These are phyloP conservation scores for Slavum lentiscoides DNA, from an alignment of 2,888 invertebrate species.

Conservation along the genomic window DNA sequence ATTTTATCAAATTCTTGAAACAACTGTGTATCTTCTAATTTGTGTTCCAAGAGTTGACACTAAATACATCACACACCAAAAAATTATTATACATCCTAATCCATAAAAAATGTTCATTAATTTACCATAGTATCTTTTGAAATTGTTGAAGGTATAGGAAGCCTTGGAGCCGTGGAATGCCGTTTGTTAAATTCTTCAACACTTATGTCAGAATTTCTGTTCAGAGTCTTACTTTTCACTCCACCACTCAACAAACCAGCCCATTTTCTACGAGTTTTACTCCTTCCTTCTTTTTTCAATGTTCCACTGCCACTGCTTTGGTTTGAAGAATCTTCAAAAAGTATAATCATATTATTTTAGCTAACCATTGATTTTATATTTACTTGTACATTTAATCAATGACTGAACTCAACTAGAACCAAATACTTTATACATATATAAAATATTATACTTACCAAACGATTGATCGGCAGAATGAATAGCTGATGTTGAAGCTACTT, in stretches of 20 bases:
- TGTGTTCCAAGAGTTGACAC: slow-evolving; percentile 70
- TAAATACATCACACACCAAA: slow-evolving; percentile 58
- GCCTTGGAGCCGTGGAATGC: slow-evolving; percentile 55
- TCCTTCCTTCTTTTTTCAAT: slow-evolving; percentile 69
- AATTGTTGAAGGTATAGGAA: slow-evolving; percentile 67
- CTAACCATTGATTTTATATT: no score
- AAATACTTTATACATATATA: neutral
- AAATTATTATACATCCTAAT: neutral
- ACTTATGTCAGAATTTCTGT: slow-evolving; percentile 48
- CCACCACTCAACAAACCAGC: slow-evolving; percentile 68
- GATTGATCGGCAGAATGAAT: slow-evolving; percentile 45
- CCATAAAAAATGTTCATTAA: slow-evolving; percentile 54
- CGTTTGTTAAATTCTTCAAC: slow-evolving; percentile 42
- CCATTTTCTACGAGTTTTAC: slow-evolving; percentile 61
- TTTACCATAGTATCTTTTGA: slow-evolving; percentile 79
- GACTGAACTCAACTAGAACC: neutral
- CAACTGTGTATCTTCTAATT: slow-evolving; percentile 74
- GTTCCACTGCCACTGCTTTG: slow-evolving; percentile 67
- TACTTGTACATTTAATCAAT: neutral
- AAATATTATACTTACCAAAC: slow-evolving; percentile 31
- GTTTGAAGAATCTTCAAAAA: slow-evolving; percentile 54
- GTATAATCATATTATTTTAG: neutral
- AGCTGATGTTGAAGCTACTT: slow-evolving; percentile 19
- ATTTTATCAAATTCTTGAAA: slow-evolving; percentile 85
- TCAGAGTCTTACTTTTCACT: slow-evolving; percentile 59